Evolutionary conservation across 2,888 invertebrate genomes (phyloP).

Genomic region (Tipula lateralis): DNA sequence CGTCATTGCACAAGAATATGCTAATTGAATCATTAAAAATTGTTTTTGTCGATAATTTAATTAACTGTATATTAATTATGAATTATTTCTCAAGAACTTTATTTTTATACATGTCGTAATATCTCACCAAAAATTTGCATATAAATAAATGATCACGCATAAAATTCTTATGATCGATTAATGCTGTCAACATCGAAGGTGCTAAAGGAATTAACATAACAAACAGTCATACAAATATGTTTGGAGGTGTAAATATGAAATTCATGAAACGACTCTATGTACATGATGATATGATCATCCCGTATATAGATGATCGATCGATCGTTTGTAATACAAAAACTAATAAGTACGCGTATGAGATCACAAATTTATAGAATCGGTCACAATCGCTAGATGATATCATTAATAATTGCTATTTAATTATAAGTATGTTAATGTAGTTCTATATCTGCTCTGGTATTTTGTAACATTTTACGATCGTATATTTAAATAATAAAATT

Average conservation of each 20-base stretch:
- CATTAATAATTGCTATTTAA: background rate
- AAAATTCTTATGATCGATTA: conserved; percentile 2
- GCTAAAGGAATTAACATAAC: background rate
- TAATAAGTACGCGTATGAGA: background rate
- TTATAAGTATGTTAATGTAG: background rate
- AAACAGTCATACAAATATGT: background rate
- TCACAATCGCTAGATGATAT: background rate
- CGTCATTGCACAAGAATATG: background rate
- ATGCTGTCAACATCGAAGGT: background rate
- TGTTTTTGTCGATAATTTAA: background rate
- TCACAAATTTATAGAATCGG: background rate
- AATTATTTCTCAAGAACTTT: background rate
- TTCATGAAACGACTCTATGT: background rate
- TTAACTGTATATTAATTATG: background rate
- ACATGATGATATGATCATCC: background rate
- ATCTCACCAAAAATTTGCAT: background rate
- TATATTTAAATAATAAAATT: background rate
- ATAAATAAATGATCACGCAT: background rate
- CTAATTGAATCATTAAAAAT: background rate
- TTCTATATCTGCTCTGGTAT: background rate
- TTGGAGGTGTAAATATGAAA: background rate
- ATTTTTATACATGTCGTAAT: background rate
- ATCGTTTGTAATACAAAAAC: background rate
- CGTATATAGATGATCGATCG: background rate
- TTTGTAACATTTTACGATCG: background rate